phyloP scores from a whole-genome alignment of 1,140 invertebrate genomes.

The Trypoxylus dichotomus region DNA sequence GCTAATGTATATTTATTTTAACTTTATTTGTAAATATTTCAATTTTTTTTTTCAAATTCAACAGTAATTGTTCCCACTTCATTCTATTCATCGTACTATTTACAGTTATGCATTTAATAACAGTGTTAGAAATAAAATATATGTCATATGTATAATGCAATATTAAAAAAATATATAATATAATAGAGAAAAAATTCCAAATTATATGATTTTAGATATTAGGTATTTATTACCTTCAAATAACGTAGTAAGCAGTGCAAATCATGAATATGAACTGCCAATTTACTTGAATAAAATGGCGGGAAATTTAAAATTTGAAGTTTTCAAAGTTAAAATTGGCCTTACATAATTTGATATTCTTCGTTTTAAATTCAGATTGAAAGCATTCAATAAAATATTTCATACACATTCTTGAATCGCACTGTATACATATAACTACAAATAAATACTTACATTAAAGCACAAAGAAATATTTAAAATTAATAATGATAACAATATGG shows the following conservation, averaged over 20 bases:
- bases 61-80: slow-evolving; percentile 25
- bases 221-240: not conserved
- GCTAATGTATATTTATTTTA: slow-evolving; percentile 17
- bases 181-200: not conserved
- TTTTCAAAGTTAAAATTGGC: too few relatives aligned
- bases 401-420: too few relatives aligned
- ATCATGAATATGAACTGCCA: not conserved
- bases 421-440: too few relatives aligned
- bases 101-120: slow-evolving; percentile 14
- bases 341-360: too few relatives aligned
- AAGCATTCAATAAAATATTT: too few relatives aligned
- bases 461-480: too few relatives aligned
- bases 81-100: slow-evolving; percentile 7
- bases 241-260: not conserved
- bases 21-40: slow-evolving; percentile 23
- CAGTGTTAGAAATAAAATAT: slow-evolving; percentile 20
- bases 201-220: not conserved
- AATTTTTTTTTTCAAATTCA: slow-evolving; percentile 22
- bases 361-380: too few relatives aligned
- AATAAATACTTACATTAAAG: too few relatives aligned
- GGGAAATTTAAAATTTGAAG: too few relatives aligned
- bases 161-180: not conserved
- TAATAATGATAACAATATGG: too few relatives aligned
- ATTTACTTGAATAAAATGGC: too few relatives aligned
- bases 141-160: not conserved